Evolutionary conservation across 1,140 invertebrate species (phyloP), one percentile per base, ranked within the genome.

Genomic region (Asbolus verrucosus): DNA sequence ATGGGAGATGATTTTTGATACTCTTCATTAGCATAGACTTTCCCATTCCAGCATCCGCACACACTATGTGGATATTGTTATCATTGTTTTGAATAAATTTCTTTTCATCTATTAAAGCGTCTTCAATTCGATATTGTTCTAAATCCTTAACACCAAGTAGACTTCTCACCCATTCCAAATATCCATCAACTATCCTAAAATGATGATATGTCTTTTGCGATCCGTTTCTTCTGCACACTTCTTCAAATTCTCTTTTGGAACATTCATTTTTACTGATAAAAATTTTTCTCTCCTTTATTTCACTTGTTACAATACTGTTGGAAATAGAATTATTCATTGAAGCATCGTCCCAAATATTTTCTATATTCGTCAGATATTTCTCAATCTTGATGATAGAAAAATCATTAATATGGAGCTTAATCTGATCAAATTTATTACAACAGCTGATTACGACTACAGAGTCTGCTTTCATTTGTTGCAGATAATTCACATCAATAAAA

Each of bases 11-110:
- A 24, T 13, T 54, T 27, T 54, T 54, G 14, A 54, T 13, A 13
- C 46, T 54, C 18, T 15, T 24, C 46, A 54, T 54, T 6, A 54
- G 11, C 24, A 54, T 21, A 1, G 46, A 24, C 13, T 54, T 54
- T 24, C 46, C 46, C 46, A 54, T 54, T n/a, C 46, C 46, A 14
- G 46, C 8, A 11, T 54, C 21, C 1, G 8, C 21, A 27, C 46
- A 54, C 3, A 54, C 18, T 2, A 36, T 6, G 5, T 36, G 6
- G 19, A 54, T 14, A n/a, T 54, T 54, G 27, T 11, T 24, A 3
- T 24, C 18, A 8, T n/a, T 50, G 21, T 15, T 27, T 11, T 11
- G n/a, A 30, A 1, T 24, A 24, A 54, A 27, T 27, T 54, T 21
- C 14, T 9, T 5, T 27, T 54, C 46, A 6, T 1, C 9, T 4